A percentile compares a stretch with the other conserved stretches of the same genome.
phyloP scores from a whole-genome alignment of 2,113 vertebrate genomes.

The Actenoides lindsayi region DNA sequence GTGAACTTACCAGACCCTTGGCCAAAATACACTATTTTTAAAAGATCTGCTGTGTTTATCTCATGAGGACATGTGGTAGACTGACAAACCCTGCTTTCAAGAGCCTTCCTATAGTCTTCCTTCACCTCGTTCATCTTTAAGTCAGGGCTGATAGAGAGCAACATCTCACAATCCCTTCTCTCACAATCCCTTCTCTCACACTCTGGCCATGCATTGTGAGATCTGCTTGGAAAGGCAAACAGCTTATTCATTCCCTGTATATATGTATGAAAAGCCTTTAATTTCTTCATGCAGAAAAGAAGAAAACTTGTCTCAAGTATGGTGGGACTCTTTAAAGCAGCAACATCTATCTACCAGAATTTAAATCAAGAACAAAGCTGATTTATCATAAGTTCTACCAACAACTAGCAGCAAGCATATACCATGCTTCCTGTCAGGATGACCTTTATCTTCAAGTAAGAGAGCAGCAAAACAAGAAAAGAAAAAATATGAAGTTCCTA shows the following conservation, averaged over 20 bases:
- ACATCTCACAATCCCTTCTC: neutral
- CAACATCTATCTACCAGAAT: slow-evolving; percentile 35
- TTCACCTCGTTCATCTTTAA: neutral
- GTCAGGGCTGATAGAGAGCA: neutral
- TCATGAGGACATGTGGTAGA: neutral
- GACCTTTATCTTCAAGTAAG: slow-evolving; percentile 40
- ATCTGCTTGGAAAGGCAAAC: neutral
- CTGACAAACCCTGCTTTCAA: neutral
- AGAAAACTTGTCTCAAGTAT: neutral
- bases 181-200: neutral
- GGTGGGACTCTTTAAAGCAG: neutral
- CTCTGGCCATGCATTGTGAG: too few relatives aligned
- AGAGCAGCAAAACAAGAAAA: slow-evolving; percentile 16
- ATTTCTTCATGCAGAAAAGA: neutral
- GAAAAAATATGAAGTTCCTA: slow-evolving; percentile 24
- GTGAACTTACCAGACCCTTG: neutral
- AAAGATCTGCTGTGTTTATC: neutral
- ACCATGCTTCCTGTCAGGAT: slow-evolving; percentile 5
- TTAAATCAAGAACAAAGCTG: slow-evolving; percentile 37
- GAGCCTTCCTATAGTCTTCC: neutral
- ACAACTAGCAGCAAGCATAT: slow-evolving; percentile 9
- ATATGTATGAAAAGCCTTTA: neutral
- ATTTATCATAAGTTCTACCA: slow-evolving; percentile 2
- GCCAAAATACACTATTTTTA: neutral
- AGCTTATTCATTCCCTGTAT: neutral